These are phyloP conservation scores for Diprion similis DNA, from an alignment of 1,140 invertebrate species.

Conservation along the genomic window DNA sequence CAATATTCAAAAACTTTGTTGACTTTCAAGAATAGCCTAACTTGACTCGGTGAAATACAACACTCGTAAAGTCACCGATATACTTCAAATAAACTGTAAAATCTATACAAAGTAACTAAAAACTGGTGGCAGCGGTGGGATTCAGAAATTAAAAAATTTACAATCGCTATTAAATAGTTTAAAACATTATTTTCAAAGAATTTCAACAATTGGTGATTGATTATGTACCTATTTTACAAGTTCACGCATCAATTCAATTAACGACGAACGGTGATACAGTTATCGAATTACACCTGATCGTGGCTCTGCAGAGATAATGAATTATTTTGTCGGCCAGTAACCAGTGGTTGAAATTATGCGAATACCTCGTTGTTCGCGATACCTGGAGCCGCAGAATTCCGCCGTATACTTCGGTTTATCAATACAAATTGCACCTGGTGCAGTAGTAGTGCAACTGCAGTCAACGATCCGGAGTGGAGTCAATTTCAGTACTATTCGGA, in stretches of 20 bases:
- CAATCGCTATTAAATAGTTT: too few relatives aligned
- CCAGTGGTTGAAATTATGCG: neutral
- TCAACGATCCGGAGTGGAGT: neutral
- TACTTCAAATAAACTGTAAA: too few relatives aligned
- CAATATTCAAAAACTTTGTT: too few relatives aligned
- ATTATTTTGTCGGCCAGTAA: too few relatives aligned
- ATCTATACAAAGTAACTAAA: neutral
- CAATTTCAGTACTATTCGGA: neutral
- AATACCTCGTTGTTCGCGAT: neutral
- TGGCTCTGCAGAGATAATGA: too few relatives aligned
- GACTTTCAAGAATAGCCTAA: too few relatives aligned
- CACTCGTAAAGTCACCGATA: too few relatives aligned
- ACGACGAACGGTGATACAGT: neutral
- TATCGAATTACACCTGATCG: neutral
- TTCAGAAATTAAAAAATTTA: neutral
- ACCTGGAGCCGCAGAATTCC: neutral
- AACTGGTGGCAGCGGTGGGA: neutral
- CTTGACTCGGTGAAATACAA: too few relatives aligned
- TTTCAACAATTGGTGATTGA: too few relatives aligned
- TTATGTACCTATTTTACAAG: too few relatives aligned
- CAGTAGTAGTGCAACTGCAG: neutral
- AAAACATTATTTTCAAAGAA: too few relatives aligned
- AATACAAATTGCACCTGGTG: neutral
- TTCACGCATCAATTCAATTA: neutral
- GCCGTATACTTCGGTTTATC: constrained; percentile 5